Base-by-base conservation (phyloP, 2,797 vertebrate genomes). In the Oreortyx pictus region DNA sequence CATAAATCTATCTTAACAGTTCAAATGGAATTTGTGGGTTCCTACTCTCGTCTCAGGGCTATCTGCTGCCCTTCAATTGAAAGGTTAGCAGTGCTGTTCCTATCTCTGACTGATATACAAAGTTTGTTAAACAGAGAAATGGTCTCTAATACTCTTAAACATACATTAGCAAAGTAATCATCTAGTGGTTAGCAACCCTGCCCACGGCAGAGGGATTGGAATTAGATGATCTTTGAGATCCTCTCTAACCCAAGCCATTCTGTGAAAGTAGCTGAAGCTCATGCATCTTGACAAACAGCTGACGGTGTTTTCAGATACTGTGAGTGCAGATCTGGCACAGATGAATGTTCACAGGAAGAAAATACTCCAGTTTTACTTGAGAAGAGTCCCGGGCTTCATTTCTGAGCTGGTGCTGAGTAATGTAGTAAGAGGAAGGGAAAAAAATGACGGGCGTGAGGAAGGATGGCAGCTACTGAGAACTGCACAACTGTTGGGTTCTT, bases 401-500 rank as follows among this genome's bases (percentile, higher is more conserved):
- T 94, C 59, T 85, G 37, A 82, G 90, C 57, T 74, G 71, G 23
- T 61, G 65, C 0, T 56, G 54, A 20, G 0, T 87, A 33, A 11
- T 81, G 73, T 78, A 89, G 57, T 57, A 86, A 80, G 24, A 92
- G 76, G 49, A 90, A 79, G 24, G 39, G 44, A 85, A 79, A 85
- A 64, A 74, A 94, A 64, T 20, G 57, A 91, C 95, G 73, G 72
- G 71, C 67, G 81, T 0, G 1, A 66, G 35, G 72, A 82, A 80
- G 76, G 92, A 50, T 24, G 75, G 67, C 64, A 86, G 4, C 39
- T 72, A 62, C 81, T 88, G 71, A 86, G 74, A 92, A 37, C 43
- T 66, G 20, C 81, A 59, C 80, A 82, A 70, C 46, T 89, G 62
- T 67, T 85, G 89, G 82, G 31, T 86, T 93, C 82, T 59, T 89